phyloP scores from a whole-genome alignment of 2,888 invertebrate genomes.

The Parapristionchus giblindavisi region DNA sequence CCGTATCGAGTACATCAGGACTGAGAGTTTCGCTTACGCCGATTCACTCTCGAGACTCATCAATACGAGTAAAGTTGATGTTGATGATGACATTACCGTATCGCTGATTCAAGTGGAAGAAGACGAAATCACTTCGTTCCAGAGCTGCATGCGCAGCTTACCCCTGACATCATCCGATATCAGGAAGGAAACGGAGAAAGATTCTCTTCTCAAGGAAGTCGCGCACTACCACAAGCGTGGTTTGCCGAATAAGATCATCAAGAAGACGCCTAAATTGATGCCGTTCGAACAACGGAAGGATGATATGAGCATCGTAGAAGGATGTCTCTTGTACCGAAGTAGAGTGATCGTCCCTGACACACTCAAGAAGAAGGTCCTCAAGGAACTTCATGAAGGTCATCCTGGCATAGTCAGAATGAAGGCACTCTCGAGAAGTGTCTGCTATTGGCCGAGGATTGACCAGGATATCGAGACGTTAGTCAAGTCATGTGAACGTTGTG shows the following conservation, averaged over 20 bases:
- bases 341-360: constrained; percentile 60
- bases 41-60: constrained; percentile 66
- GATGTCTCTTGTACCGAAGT: constrained; percentile 47
- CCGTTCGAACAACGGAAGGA: no score
- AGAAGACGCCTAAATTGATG: no score
- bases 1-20: constrained; percentile 62
- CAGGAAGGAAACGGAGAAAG: neutral
- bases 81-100: constrained; percentile 39
- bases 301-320: neutral
- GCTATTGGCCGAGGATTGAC: constrained; percentile 64
- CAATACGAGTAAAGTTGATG: neutral
- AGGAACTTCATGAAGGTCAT: constrained; percentile 60
- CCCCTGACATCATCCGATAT: neutral
- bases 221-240: neutral
- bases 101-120: constrained; percentile 35
- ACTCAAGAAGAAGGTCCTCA: constrained; percentile 47
- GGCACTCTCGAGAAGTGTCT: constrained; percentile 55
- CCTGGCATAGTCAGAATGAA: constrained; percentile 63
- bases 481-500: constrained; percentile 52
- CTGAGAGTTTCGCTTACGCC: constrained; percentile 64
- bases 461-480: constrained; percentile 47
- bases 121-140: neutral
- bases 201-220: neutral
- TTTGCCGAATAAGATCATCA: neutral
- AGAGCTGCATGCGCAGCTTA: neutral